phyloP scores from a whole-genome alignment of 1,140 invertebrate genomes.

The Belonocnema kinseyi region DNA sequence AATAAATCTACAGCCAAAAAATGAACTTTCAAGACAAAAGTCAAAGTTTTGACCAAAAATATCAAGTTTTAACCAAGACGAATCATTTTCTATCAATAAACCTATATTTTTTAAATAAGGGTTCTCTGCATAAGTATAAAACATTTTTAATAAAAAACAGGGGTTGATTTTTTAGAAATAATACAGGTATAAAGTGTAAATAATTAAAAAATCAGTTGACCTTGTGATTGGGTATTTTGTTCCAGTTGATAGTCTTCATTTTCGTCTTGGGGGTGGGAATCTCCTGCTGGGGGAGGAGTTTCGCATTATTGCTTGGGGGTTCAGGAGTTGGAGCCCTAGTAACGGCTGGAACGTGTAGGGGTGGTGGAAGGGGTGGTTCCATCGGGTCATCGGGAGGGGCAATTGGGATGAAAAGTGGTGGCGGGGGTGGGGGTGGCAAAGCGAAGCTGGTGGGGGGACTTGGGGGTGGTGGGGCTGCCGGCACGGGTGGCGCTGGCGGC shows the following conservation, averaged over 20 bases:
- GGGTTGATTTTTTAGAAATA: too few species aligned
- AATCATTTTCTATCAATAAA: too few species aligned
- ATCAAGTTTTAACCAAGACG: too few species aligned
- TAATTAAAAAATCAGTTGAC: slow-evolving; percentile 64
- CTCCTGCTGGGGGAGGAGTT: slow-evolving; percentile 87
- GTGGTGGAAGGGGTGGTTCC: slow-evolving; percentile 68
- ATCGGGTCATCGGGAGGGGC: slow-evolving; percentile 59
- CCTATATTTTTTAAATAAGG: too few species aligned
- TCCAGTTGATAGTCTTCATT: slow-evolving; percentile 97
- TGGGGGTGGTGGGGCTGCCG: slow-evolving; percentile 63
- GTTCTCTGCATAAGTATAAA: too few species aligned
- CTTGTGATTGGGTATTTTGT: slow-evolving; percentile 92
- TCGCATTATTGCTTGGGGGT: slow-evolving; percentile 67
- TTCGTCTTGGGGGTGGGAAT: slow-evolving; percentile 92
- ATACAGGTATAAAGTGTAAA: too few species aligned
- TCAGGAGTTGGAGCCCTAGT: slow-evolving; percentile 67
- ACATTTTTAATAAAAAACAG: too few species aligned
- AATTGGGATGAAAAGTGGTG: slow-evolving; percentile 46
- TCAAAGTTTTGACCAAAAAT: too few species aligned
- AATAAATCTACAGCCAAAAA: too few species aligned
- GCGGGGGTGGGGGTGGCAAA: slow-evolving; percentile 63
- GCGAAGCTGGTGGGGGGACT: slow-evolving; percentile 65
- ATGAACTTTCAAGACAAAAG: too few species aligned
- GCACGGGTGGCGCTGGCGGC: slow-evolving; percentile 65
- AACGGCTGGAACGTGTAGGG: slow-evolving; percentile 66